Conservation (phyloP, 1,140 invertebrate genomes). For the Lutraria rhynchaena region DNA sequence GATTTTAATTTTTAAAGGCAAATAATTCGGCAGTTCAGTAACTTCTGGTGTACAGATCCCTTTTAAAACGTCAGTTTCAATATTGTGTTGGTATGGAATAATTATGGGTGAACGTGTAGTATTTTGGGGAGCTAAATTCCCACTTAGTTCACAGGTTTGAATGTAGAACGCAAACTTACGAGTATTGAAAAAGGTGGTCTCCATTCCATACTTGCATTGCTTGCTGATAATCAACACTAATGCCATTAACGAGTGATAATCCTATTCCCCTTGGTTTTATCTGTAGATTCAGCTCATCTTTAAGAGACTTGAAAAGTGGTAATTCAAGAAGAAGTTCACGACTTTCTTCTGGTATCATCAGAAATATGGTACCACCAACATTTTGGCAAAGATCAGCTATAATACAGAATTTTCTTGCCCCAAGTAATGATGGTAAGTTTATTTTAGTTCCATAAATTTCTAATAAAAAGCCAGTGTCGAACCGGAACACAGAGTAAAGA, state of each 20-base stretch:
- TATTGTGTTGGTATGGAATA: too few relatives aligned
- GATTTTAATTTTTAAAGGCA: too few relatives aligned
- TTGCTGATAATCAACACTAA: neutral
- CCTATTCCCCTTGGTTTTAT: neutral
- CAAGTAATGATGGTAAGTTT: constrained; percentile 6
- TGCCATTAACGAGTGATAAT: neutral
- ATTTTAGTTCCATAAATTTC: neutral
- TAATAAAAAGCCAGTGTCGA: constrained; percentile 15
- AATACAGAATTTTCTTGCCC: constrained; percentile 11
- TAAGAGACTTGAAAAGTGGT: neutral
- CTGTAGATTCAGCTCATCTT: neutral
- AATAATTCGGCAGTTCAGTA: too few relatives aligned
- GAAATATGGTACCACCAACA: constrained; percentile 10
- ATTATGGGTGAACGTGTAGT: too few relatives aligned
- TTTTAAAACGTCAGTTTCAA: too few relatives aligned
- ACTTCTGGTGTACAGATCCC: too few relatives aligned
- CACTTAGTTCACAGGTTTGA: too few relatives aligned
- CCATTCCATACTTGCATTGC: constrained; percentile 1
- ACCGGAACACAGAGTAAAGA: constrained; percentile 33
- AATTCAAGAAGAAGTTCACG: neutral
- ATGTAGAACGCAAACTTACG: neutral
- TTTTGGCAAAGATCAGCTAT: constrained; percentile 26
- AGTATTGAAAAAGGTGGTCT: neutral
- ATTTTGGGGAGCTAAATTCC: too few relatives aligned
- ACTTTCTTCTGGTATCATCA: constrained; percentile 12